A percentile compares a stretch with the other conserved stretches of the same genome.
phyloP scores from a whole-genome alignment of 2,797 vertebrate genomes.

The Otolemur crassicaudatus region DNA sequence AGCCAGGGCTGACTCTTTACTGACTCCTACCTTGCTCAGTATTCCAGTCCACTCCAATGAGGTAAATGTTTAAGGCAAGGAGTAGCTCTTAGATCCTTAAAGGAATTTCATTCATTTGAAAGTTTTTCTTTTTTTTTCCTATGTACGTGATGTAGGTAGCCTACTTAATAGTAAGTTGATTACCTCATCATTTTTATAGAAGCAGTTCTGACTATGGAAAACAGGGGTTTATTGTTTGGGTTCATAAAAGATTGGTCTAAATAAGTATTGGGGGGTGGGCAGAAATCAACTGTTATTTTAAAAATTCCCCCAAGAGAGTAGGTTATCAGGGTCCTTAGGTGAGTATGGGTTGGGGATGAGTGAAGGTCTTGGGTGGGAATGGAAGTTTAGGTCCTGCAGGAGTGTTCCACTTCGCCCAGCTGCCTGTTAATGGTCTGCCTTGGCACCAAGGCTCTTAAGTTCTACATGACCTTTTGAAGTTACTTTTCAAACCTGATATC shows the following conservation, averaged over 20 bases:
- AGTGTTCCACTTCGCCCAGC: not conserved
- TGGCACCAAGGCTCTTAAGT: not conserved
- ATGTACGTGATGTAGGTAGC: not conserved
- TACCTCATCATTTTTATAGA: not conserved
- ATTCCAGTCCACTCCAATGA: not conserved
- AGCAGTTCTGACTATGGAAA: not conserved
- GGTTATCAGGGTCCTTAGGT: not conserved
- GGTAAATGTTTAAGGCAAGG: not conserved
- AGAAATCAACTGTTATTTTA: not conserved
- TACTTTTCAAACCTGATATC: slow-evolving; percentile 10
- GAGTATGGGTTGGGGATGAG: not conserved
- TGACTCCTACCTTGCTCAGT: not conserved
- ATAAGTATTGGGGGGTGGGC: not conserved
- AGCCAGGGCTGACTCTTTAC: not conserved
- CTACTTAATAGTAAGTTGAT: not conserved
- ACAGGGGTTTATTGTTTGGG: not conserved
- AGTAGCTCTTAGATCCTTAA: not conserved
- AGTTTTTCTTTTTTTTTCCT: not conserved
- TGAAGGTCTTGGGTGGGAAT: no score
- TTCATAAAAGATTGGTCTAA: slow-evolving; percentile 34
- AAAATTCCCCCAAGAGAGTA: not conserved
- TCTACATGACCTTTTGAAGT: not conserved
- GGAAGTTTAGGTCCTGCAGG: not conserved
- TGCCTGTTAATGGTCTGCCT: not conserved
- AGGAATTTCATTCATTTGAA: not conserved